Evolutionary conservation across 2,797 vertebrate genomes (phyloP).

Genomic region (Adelosebastes latens): DNA sequence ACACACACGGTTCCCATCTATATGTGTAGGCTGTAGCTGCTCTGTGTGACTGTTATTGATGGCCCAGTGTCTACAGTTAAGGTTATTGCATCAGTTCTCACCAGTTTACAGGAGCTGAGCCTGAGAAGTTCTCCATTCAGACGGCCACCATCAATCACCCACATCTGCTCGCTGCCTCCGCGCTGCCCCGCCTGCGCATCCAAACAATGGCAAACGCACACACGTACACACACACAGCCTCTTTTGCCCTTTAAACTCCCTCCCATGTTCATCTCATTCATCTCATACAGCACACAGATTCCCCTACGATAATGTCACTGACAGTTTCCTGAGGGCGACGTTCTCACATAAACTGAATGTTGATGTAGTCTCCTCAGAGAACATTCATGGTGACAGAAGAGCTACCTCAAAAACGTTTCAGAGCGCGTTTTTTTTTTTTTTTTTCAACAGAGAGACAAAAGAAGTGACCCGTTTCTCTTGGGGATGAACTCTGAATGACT

Average conservation of each 20-base stretch:
- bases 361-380: constrained; percentile 27
- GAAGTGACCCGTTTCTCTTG: constrained; percentile 40
- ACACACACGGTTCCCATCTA: constrained; percentile 16
- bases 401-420: constrained; percentile 8
- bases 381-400: constrained; percentile 22
- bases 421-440: constrained; percentile 27
- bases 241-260: constrained; percentile 60
- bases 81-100: constrained; percentile 80
- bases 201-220: constrained; percentile 17
- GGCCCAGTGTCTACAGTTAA: constrained; percentile 72
- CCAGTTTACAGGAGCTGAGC: constrained; percentile 72
- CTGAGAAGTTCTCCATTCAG: constrained; percentile 67
- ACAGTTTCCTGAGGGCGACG: constrained; percentile 39
- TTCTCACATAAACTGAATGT: constrained; percentile 27
- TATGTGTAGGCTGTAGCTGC: constrained; percentile 25
- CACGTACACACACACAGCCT: constrained; percentile 1
- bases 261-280: constrained; percentile 41
- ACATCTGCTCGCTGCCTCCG: constrained; percentile 52
- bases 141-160: constrained; percentile 78
- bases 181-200: constrained; percentile 26
- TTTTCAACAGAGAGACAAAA: constrained; percentile 15
- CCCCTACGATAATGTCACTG: constrained; percentile 57
- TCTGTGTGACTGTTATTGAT: constrained; percentile 75
- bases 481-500: constrained; percentile 67
- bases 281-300: constrained; percentile 54